Base-by-base conservation (phyloP, 64 coral and sea anemone species). In the Stichodactyla helianthus region DNA sequence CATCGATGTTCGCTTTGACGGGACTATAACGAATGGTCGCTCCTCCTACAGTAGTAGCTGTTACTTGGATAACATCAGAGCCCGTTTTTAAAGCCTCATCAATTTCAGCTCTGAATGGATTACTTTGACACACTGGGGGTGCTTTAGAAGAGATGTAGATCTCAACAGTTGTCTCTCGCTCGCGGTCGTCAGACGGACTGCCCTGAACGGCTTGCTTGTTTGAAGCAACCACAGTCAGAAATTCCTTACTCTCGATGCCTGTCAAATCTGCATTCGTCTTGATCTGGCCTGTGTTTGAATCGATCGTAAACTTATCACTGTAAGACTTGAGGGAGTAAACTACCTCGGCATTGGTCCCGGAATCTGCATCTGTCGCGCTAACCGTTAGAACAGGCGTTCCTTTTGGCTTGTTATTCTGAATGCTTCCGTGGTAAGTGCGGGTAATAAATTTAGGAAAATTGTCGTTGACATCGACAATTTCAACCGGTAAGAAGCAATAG, bases 391-490 rank as follows among this genome's bases (percentile, higher is more conserved):
- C 90, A 0, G 19, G 4, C 9, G 25, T 83, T 7, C 77, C 61
- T 0, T 51, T 81, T 23, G 44, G 6, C 2, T 61, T 77, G 35
- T 27, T 51, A 20, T 87, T 85, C 59, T 63, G 86, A 6, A 87
- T 86, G 56, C 84, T 91, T 25, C 77, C 94, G 77, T 5, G 20
- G 44, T 96, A 96, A 19, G 62, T 50, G 8, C 87, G 74, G 27
- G 87, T 83, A 10, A 80, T 52, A 60, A 96, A 96, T 27, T 78
- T 53, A 26, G 94, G 94, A 14, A 87, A 96, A 44, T 90, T 86
- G 53, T 96, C 94, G 23, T 96, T 96, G 4, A n/a, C 68, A 51
- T 96, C 94, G 5, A 54, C 56, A 68, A 96, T 88, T 27, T 82
- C 31, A 0, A 96, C 88, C 2, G 67, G 79, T 4, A 96, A 14